Base-by-base conservation (phyloP, 2,888 invertebrate species). In the Sesia apiformis region DNA sequence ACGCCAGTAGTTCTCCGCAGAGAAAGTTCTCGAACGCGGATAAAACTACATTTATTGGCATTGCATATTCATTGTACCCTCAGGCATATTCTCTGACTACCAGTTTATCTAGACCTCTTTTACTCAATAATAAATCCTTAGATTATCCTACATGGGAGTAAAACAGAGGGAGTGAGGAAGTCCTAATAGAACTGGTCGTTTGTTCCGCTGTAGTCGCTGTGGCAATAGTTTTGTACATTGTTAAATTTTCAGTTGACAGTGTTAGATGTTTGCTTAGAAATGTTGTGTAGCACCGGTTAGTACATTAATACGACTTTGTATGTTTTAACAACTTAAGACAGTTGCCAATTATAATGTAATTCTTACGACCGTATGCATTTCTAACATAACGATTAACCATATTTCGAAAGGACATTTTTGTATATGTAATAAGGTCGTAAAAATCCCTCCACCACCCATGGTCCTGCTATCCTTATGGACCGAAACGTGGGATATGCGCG, bases 41-140 rank as follows among this genome's bases (percentile, higher is more conserved):
- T 82, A 79, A 82, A 85, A 84, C 84, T 78, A 81, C 82, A 79
- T 85, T 86, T 85, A 87, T 84, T 81, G 78, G 74, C 74, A 72
- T 76, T 88, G 85, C 87, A 89, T 89, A 88, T 89, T 88, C 88
- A 89, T 81, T 72, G 74, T 74, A 77, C 75, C 85, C 76, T 64
- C 64, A 58, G 77, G 81, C 82, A 64, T 67, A 70, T 63, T 58
- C 57, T 60, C 63, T 59, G 57, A 54, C 56, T 58, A 53, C 84
- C 78, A 77, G 52, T 60, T 50, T 61, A 62, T 38, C 53, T 8
- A 63, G 73, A 76, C 55, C 72, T 55, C 57, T 67, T 56, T 52
- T 5, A 46, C 23, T 46, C 23, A n/a, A 46, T 8, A 46, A 1
- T 7, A 8, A 4, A 46, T 8, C 46, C 46, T 46, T n/a, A 23